Evolutionary conservation across 1,140 invertebrate species (phyloP).

Genomic region (Zelostemma sp.): DNA sequence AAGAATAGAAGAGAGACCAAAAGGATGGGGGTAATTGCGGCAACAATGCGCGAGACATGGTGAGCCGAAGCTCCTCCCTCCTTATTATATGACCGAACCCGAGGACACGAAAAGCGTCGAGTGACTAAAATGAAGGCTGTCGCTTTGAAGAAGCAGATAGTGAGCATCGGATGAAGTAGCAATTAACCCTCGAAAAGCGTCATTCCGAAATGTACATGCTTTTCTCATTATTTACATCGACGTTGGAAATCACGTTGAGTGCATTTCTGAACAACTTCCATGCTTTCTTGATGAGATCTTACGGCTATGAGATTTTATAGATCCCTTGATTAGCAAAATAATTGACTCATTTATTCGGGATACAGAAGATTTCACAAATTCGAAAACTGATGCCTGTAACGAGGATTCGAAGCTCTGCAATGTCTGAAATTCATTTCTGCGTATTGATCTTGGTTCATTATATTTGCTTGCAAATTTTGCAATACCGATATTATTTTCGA

Average conservation of each 20-base stretch:
- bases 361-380: too few relatives aligned
- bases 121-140: constrained; percentile 37
- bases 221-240: not conserved
- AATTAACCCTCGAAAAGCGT: not conserved
- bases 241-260: not conserved
- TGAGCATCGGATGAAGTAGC: constrained; percentile 5
- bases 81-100: constrained; percentile 38
- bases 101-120: constrained; percentile 41
- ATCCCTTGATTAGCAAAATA: too few relatives aligned
- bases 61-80: constrained; percentile 35
- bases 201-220: constrained; percentile 1
- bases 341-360: too few relatives aligned
- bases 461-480: not conserved
- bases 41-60: constrained; percentile 33
- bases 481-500: not conserved
- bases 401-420: too few relatives aligned
- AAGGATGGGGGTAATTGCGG: constrained; percentile 28
- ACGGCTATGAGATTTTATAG: too few relatives aligned
- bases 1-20: constrained; percentile 22
- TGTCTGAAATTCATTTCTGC: too few relatives aligned
- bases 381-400: too few relatives aligned
- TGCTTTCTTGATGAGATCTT: not conserved
- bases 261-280: not conserved
- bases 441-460: too few relatives aligned
- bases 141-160: constrained; percentile 14